Percentiles rank a stretch among this genome's conserved stretches.
phyloP scores from a whole-genome alignment of 1,140 invertebrate genomes.

The Yoshiicerus persimilis region DNA sequence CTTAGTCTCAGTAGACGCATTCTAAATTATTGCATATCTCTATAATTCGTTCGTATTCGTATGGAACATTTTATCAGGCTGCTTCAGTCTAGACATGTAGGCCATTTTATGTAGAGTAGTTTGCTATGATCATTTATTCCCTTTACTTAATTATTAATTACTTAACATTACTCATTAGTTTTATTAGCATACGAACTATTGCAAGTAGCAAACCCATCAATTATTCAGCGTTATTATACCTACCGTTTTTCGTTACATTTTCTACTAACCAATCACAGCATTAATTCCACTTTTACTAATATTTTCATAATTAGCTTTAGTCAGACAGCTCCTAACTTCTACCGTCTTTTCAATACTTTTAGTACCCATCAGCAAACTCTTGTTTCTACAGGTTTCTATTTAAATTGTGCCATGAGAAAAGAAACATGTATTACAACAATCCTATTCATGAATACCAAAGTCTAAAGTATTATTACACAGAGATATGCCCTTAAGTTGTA shows the following conservation, averaged over 20 bases:
- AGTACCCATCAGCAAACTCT: no score
- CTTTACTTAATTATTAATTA: background rate
- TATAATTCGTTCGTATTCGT: background rate
- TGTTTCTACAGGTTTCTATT: no score
- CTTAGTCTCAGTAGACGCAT: conserved; percentile 4
- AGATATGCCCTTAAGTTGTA: no score
- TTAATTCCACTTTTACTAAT: background rate
- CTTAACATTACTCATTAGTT: background rate
- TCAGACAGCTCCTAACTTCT: no score
- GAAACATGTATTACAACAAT: no score
- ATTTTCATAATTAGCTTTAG: background rate
- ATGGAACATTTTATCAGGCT: background rate
- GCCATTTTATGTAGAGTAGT: background rate
- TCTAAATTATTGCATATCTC: background rate
- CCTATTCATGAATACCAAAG: no score
- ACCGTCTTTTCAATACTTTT: no score
- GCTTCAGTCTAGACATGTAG: conserved; percentile 12
- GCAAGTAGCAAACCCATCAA: background rate
- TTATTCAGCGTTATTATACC: background rate
- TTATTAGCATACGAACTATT: background rate
- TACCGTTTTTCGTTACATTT: background rate
- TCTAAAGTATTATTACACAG: no score
- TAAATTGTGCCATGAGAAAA: no score
- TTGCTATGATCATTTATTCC: background rate
- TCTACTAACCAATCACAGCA: background rate